These are phyloP conservation scores for Indri indri DNA, from an alignment of 2,113 vertebrate genomes.

Conservation along the genomic window DNA sequence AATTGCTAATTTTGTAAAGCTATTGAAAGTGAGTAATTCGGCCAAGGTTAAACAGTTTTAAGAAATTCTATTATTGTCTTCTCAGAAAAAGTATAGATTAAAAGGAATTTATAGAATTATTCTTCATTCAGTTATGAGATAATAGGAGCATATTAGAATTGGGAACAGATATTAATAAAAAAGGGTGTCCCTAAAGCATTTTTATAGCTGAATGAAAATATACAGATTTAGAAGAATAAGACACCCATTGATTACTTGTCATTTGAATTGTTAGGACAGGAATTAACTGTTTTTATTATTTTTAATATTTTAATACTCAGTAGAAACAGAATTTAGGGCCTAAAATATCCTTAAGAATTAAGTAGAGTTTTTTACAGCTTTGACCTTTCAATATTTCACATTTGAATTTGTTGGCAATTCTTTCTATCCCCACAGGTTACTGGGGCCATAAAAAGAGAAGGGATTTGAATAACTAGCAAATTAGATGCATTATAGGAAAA, in stretches of 20 bases:
- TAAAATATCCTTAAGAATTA: slow-evolving; percentile 59
- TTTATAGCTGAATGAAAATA: not conserved
- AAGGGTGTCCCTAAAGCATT: not conserved
- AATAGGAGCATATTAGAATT: not conserved
- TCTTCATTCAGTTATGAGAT: not conserved
- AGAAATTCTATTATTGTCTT: not conserved
- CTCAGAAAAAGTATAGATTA: not conserved
- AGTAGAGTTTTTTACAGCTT: slow-evolving; percentile 55
- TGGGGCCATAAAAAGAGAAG: slow-evolving; percentile 47
- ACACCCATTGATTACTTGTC: not conserved
- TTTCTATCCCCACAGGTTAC: slow-evolving; percentile 49
- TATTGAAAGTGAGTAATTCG: not conserved
- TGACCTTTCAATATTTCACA: slow-evolving; percentile 63
- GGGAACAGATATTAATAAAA: not conserved
- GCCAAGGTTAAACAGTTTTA: not conserved
- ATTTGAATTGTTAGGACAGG: slow-evolving; percentile 3
- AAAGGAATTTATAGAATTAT: not conserved
- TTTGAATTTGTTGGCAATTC: slow-evolving; percentile 58
- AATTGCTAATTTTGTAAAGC: not conserved
- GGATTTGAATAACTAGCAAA: slow-evolving; percentile 41
- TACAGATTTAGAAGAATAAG: slow-evolving; percentile 27
- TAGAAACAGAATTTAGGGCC: slow-evolving; percentile 48
- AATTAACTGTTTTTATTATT: slow-evolving; percentile 13
- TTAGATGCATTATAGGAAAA: slow-evolving; percentile 57
- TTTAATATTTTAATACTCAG: slow-evolving; percentile 4